These are phyloP conservation scores for Microtus montanus DNA, from an alignment of 2,113 vertebrate species.

Conservation along the genomic window DNA sequence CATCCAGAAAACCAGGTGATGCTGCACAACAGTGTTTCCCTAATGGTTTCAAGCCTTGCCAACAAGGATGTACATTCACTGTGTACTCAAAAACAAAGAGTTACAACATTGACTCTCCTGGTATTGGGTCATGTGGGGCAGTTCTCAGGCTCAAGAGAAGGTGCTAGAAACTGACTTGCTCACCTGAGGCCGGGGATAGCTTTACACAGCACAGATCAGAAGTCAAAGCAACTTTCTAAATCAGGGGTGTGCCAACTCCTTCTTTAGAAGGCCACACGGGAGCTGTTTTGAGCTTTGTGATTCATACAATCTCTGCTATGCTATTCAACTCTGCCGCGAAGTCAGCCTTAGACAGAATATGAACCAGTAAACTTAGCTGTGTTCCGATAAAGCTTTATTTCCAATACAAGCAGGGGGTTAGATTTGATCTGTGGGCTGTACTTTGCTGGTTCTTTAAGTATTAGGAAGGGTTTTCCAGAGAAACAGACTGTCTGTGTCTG, in stretches of 20 bases:
- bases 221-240: not conserved
- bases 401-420: not conserved
- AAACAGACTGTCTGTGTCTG: not conserved
- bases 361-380: not conserved
- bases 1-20: not conserved
- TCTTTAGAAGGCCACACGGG: not conserved
- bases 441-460: not conserved
- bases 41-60: not conserved
- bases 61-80: not conserved
- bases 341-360: not conserved
- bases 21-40: not conserved
- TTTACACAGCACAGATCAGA: not conserved
- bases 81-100: not conserved
- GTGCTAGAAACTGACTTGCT: not conserved
- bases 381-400: conserved; percentile 52
- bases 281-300: not conserved
- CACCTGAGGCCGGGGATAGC: not conserved
- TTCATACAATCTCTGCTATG: not conserved
- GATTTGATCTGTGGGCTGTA: not conserved
- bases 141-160: not conserved
- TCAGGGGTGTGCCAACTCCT: not conserved
- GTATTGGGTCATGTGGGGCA: not conserved
- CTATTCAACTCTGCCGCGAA: not conserved
- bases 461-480: not conserved
- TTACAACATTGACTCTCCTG: not conserved